Base-by-base conservation (phyloP, 2,797 vertebrate genomes). In the Coregonus sp. region DNA sequence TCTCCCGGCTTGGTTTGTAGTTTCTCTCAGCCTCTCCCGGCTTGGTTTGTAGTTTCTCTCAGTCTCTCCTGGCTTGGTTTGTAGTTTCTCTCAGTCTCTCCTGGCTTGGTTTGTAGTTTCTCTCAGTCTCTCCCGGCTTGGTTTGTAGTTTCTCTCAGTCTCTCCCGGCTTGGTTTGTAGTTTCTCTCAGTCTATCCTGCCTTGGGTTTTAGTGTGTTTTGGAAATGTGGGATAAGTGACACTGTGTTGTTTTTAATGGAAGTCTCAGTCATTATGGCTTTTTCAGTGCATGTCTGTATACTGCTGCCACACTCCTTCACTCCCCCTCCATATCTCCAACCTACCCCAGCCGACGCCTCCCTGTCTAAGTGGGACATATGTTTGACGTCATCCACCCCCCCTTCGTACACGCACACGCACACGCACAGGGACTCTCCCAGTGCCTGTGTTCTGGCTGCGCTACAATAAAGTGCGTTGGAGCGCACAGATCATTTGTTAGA, bases 401-500 rank as follows among this genome's bases (percentile, higher is more conserved):
- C 40, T 51, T 12, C 1, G 11, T 0, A 51, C 74, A 33, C 68
- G 6, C 78, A 75, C 74, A 33, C 68, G 6, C 78, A 75, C 1
- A 51, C 72, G 20, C 77, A 35, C 80, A 50, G 73, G 4, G 76
- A 4, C 80, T 11, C 74, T 51, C 85, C 86, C 89, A 87, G 91
- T 89, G 88, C 90, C 86, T 76, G 37, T 76, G 95, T 98, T 97
- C 95, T 95, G 95, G 95, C 96, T 94, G 94, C 86, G 89, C 94
- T 95, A 95, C 96, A 98, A 95, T 95, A 96, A 96, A 96, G 93
- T 94, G 93, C 95, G 95, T 93, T 94, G 89, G 93, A 95, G 25
- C 25, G 95, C 95, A 93, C 95, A 95, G 90, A 92, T 95, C 93
- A 94, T 96, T 97, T 96, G 95, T 96, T 95, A 94, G 91, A 93